A percentile compares a stretch with the other conserved stretches of the same genome.
Evolutionary conservation across 2,113 vertebrate genomes (phyloP).

Genomic region (Megalops atlanticus): DNA sequence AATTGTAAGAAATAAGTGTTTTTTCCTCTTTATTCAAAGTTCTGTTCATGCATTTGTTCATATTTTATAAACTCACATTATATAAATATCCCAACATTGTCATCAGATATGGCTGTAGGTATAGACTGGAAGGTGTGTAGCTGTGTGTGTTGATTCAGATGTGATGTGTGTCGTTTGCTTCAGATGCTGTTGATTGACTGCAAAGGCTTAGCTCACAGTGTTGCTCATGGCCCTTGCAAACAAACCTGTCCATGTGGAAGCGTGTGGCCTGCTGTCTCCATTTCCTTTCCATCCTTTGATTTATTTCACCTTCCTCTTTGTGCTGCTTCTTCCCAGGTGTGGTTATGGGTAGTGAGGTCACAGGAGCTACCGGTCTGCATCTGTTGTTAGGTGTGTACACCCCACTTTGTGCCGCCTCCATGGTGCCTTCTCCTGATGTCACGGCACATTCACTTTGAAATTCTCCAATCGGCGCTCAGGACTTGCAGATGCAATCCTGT

Average conservation of each 20-base stretch:
- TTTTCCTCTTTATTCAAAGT: too few species aligned
- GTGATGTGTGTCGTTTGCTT: background rate
- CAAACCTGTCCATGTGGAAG: background rate
- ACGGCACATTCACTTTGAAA: conserved; percentile 21
- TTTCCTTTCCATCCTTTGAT: conserved; percentile 42
- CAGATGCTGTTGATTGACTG: background rate
- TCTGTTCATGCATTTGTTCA: too few species aligned
- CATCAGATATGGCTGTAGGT: too few species aligned
- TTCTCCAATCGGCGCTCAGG: background rate
- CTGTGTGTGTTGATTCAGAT: background rate
- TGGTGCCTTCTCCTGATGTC: background rate
- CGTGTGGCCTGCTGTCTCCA: conserved; percentile 40
- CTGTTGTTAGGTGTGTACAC: conserved; percentile 99
- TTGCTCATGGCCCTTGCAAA: too few species aligned
- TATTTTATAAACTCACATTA: too few species aligned
- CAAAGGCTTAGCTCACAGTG: background rate
- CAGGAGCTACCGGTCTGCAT: conserved; percentile 97
- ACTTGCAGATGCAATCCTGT: background rate
- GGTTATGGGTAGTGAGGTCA: conserved; percentile 98
- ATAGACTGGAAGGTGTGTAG: too few species aligned
- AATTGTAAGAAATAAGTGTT: too few species aligned
- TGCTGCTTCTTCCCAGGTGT: conserved; percentile 96
- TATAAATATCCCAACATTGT: too few species aligned
- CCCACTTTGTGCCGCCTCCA: conserved; percentile 67
- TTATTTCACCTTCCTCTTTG: conserved; percentile 69